Conservation (phyloP, 2,113 vertebrate species). For the Grammomys dolichurus region DNA sequence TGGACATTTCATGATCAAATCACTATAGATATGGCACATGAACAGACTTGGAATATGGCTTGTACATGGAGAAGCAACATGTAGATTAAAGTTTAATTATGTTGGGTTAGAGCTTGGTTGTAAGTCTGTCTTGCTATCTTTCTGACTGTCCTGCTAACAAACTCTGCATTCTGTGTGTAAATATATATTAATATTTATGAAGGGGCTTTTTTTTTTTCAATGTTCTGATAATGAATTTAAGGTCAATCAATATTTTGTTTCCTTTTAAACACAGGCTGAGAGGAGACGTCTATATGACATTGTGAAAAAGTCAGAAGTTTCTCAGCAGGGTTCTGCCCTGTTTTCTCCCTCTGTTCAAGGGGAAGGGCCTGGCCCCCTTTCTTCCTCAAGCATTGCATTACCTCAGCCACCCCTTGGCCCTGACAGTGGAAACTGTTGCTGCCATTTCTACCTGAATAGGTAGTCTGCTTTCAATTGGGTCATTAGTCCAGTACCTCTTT, state of each 20-base stretch:
- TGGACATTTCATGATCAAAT: no score
- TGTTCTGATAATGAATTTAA: background rate
- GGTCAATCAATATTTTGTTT: fast-evolving
- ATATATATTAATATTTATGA: fast-evolving
- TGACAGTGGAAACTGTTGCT: conserved; percentile 53
- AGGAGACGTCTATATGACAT: background rate
- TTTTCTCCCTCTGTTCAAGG: background rate
- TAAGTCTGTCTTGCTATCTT: background rate
- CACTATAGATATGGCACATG: background rate
- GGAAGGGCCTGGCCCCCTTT: background rate
- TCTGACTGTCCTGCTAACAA: background rate
- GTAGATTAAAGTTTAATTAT: background rate
- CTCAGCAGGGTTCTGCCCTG: background rate
- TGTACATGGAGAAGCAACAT: fast-evolving
- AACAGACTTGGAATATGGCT: background rate
- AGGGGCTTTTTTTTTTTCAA: background rate
- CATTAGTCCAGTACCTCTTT: background rate
- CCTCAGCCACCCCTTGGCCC: background rate
- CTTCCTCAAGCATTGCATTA: background rate
- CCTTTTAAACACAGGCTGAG: background rate
- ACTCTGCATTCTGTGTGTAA: background rate
- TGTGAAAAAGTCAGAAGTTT: background rate
- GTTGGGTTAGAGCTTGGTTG: background rate
- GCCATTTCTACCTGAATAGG: conserved; percentile 1
- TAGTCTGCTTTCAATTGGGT: conserved; percentile 55